Conservation (phyloP, 2,888 invertebrate genomes). For the Craniophora ligustri region DNA sequence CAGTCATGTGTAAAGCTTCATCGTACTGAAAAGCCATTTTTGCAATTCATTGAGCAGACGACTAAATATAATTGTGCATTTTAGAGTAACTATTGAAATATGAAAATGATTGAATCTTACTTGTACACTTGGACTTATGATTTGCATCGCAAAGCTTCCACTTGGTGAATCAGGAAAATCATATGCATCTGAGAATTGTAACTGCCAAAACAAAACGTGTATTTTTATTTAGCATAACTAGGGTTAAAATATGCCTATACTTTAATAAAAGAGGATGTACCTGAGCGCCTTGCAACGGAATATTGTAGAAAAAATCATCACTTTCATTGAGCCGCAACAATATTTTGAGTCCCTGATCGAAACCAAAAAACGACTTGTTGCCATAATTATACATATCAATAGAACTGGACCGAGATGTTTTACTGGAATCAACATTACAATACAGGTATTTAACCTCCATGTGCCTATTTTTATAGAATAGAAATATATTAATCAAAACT, state of each 20-base stretch:
- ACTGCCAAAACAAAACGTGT: slow-evolving; percentile 72
- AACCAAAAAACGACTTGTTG: slow-evolving; percentile 81
- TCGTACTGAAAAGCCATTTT: slow-evolving; percentile 35
- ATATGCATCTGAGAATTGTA: slow-evolving; percentile 87
- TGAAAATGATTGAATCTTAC: slow-evolving; percentile 55
- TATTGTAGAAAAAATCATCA: slow-evolving; percentile 85
- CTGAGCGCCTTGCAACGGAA: slow-evolving; percentile 84
- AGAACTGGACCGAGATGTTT: slow-evolving; percentile 55
- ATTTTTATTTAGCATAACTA: neutral
- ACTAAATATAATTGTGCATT: slow-evolving; percentile 13
- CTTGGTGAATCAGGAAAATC: slow-evolving; percentile 89
- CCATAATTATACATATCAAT: slow-evolving; percentile 80
- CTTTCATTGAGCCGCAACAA: slow-evolving; percentile 72
- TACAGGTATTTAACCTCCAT: neutral
- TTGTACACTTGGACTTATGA: slow-evolving; percentile 78
- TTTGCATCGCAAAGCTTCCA: slow-evolving; percentile 85
- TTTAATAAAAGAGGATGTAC: slow-evolving; percentile 54
- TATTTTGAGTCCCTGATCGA: slow-evolving; percentile 79
- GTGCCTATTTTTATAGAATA: too few relatives aligned
- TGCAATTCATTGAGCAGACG: slow-evolving; percentile 37
- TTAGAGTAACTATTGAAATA: neutral
- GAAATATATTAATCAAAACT: neutral
- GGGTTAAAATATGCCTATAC: neutral
- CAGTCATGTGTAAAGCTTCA: slow-evolving; percentile 25
- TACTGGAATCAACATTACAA: slow-evolving; percentile 56